Conservation (phyloP, 1,140 invertebrate genomes). For the Elysia chlorotica region DNA sequence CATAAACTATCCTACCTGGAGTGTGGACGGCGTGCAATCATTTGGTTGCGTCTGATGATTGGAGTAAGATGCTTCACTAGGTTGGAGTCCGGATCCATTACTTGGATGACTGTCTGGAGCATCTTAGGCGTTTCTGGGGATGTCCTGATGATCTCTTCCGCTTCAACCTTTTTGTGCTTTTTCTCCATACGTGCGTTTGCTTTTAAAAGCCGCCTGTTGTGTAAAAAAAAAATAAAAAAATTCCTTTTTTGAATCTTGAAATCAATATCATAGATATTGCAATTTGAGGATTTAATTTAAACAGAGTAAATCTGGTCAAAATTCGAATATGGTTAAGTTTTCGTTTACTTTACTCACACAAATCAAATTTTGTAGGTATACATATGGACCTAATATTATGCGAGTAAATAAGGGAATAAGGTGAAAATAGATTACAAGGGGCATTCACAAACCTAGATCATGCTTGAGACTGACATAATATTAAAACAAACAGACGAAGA, state of each 20-base stretch:
- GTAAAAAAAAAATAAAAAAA: background rate
- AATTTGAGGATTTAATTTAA: no score
- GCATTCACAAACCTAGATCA: no score
- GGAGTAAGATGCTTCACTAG: constrained; percentile 28
- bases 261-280: background rate
- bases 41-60: background rate
- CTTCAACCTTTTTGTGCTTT: constrained; percentile 36
- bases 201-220: constrained; percentile 48
- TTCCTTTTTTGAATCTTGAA: background rate
- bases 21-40: background rate
- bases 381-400: background rate
- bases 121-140: constrained; percentile 49
- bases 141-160: constrained; percentile 52
- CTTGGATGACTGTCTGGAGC: constrained; percentile 51
- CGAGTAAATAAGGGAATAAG: no score
- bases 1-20: background rate
- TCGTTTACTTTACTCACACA: background rate
- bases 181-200: constrained; percentile 50
- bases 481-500: no score
- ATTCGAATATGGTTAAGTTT: no score
- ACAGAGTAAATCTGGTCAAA: no score
- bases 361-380: background rate
- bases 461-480: no score
- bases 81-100: constrained; percentile 33
- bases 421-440: no score